Conservation (phyloP, 2,113 vertebrate species). For the Dinomys branickii region DNA sequence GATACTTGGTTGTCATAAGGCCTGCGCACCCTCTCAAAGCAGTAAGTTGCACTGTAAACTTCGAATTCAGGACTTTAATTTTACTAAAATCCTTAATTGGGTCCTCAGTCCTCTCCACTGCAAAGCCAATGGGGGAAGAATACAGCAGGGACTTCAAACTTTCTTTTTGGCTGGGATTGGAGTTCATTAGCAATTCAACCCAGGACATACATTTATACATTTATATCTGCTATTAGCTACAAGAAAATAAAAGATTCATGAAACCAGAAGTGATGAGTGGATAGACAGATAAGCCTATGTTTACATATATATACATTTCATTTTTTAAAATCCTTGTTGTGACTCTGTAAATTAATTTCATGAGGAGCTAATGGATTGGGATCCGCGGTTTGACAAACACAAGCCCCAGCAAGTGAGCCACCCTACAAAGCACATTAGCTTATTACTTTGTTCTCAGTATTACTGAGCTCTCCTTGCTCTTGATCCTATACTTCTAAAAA, state of each 20-base stretch:
- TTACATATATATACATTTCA: neutral
- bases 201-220: neutral
- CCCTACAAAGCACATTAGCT: neutral
- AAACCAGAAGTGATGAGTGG: neutral
- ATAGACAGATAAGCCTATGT: neutral
- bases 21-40: neutral
- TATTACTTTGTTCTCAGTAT: neutral
- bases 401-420: neutral
- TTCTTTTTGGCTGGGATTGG: neutral
- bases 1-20: neutral
- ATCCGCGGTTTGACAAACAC: neutral
- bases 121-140: neutral
- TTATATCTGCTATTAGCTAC: neutral
- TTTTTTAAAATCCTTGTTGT: neutral
- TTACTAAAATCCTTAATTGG: neutral
- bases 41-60: neutral
- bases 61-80: neutral
- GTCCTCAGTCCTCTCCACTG: neutral
- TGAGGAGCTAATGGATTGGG: neutral
- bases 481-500: neutral
- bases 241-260: neutral
- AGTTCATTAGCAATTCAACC: neutral
- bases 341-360: neutral
- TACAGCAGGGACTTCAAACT: neutral
- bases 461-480: neutral